Conservation (phyloP, 1,140 invertebrate genomes). For the Aleiodes sp. region DNA sequence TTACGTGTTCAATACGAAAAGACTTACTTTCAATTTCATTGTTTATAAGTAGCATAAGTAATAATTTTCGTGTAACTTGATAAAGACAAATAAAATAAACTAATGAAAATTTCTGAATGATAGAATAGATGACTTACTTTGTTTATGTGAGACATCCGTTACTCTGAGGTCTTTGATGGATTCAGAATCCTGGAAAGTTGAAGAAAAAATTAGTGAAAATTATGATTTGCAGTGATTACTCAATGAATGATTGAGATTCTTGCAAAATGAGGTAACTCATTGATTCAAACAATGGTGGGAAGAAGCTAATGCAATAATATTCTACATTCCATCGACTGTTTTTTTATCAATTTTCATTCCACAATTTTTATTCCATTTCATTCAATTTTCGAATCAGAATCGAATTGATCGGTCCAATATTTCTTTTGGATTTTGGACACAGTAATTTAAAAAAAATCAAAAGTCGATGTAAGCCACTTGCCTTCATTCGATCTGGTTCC, state of each 20-base stretch:
- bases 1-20: no score
- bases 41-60: no score
- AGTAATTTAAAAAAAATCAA: no score
- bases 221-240: neutral
- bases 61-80: no score
- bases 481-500: constrained; percentile 62
- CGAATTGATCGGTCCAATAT: no score
- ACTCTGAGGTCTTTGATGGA: constrained; percentile 69
- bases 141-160: constrained; percentile 49
- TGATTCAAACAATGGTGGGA: constrained; percentile 35
- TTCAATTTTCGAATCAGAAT: neutral
- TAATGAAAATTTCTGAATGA: neutral
- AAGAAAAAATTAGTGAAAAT: constrained; percentile 27
- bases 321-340: neutral
- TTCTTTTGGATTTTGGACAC: no score
- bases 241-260: constrained; percentile 31
- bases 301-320: constrained; percentile 31
- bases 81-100: neutral
- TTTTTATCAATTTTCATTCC: constrained; percentile 5
- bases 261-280: constrained; percentile 35
- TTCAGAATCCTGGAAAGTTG: constrained; percentile 70
- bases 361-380: neutral
- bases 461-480: constrained; percentile 40
- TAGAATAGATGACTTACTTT: constrained; percentile 50
- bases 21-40: no score